Base-by-base conservation (phyloP, 30 jellyfish, hydroid and myxozoan genomes). In the Turritopsis dohrnii region DNA sequence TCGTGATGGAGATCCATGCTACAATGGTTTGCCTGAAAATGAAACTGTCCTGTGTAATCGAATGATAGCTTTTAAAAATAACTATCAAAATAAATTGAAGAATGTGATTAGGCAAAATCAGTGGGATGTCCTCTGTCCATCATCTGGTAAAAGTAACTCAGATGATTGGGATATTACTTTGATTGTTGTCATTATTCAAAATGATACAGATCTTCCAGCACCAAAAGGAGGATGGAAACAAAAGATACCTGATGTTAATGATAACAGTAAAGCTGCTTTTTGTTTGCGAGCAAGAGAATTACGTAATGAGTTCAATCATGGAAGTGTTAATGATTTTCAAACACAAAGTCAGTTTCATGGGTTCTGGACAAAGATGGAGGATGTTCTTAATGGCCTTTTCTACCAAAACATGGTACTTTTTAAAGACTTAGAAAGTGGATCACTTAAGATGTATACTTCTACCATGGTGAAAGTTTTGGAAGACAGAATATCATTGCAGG, bases 91-190 rank as follows among this genome's bases (percentile, higher is more conserved):
- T 69, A 8, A 7, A 69, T 21, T 69, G 0, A 69, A 69, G 19
- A n/a, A 23, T 7, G 30, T 69, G 28, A 21, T 69, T 21, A 69
- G 30, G 22, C 77, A 23, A n/a, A 21, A 69, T 19, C 77, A 69
- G 30, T 69, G 77, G 77, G 31, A n/a, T 1, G 7, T 69, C 8
- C 77, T 69, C 77, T 69, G 77, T 27, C 77, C 77, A n/a, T 21
- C 77, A 69, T 0, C 77, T 69, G 77, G 77, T 69, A 69, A 69
- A 69, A n/a, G 31, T n/a, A 69, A 69, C 77, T 23, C 77, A 69
- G 30, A 19, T 23, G 77, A 69, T 69, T 69, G 77, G 77, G 77
- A 69, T 69, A 69, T 69, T 7, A 69, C 77, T n/a, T 0, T 69
- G 22, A 69, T 69, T 0, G 30, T 69, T 69, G 30, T 69, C 22